Conservation (phyloP, 1,140 invertebrate species). For the Pseudomyrmex cubaensis region DNA sequence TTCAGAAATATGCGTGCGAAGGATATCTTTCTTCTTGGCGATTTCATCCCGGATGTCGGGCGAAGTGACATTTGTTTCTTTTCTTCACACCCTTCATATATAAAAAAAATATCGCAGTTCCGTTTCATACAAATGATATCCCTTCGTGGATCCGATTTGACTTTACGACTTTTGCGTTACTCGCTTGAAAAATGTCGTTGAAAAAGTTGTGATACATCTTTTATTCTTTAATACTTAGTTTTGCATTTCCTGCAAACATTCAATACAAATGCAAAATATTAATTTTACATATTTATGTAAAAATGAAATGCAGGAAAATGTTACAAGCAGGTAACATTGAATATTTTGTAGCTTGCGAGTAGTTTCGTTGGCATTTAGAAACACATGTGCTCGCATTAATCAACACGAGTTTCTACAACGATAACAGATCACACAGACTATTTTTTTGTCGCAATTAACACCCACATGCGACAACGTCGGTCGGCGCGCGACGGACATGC, state of each 20-base stretch:
- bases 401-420: conserved; percentile 38
- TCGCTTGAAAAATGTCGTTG: not conserved
- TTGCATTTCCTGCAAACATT: not conserved
- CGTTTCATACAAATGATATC: conserved; percentile 28
- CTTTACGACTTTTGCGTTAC: not conserved
- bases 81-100: not conserved
- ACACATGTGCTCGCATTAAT: conserved; percentile 51
- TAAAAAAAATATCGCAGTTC: conserved; percentile 34
- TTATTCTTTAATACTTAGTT: not conserved
- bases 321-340: not conserved
- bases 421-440: conserved; percentile 43
- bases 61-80: conserved; percentile 24
- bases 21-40: conserved; percentile 41
- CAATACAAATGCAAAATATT: not conserved
- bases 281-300: not conserved
- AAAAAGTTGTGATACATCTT: not conserved
- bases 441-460: conserved; percentile 55
- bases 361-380: not conserved
- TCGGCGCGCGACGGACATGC: conserved; percentile 9
- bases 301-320: not conserved
- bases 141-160: conserved; percentile 7
- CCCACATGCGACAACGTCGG: conserved; percentile 15
- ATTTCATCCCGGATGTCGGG: conserved; percentile 52
- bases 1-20: conserved; percentile 64
- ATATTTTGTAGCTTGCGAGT: conserved; percentile 2